Evolutionary conservation across 2,113 vertebrate genomes (phyloP), one percentile per base, ranked within the genome.

Genomic region (Leiothrix lutea): DNA sequence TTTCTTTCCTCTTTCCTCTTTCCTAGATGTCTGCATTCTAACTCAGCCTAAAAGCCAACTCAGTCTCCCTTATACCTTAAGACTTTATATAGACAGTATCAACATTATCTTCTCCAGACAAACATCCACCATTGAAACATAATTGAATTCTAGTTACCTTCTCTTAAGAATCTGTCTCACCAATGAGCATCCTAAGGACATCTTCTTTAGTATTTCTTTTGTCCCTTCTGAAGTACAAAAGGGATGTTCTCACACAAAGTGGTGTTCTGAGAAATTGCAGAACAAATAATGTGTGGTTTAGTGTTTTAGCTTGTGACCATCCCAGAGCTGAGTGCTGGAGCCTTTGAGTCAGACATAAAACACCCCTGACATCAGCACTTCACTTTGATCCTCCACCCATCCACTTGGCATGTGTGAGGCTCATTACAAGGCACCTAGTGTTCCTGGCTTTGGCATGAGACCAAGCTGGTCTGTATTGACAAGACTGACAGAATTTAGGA

Each of bases 271-370:
- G 71, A 94, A 77, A 70, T 50, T 74, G 26, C 11, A 40, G 65
- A 88, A 80, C 53, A 42, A 91, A 66, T 80, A 88, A 86, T 15
- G 29, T 88, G 64, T 45, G 91, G 60, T 29, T 70, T 94, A 78
- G 40, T 22, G 9, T 78, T 91, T 88, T 90, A 92, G 57, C 47
- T 88, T 73, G 42, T 47, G 56, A 77, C 60, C 67, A 67, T 86
- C 72, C 54, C 73, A 78, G 67, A 78, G 9, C 0, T 92, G 89
- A 92, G 91, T 84, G 91, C 72, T 78, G 89, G 88, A 83, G 77
- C 56, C 77, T 94, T 95, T 89, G 86, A 94, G 80, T 78, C 93
- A 81, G 72, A 86, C 65, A 84, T 86, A 66, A 94, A 96, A 84
- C 80, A 77, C 66, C 33, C 33, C 79, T 70, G 79, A 88, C 58